These are phyloP conservation scores for Garra rufa DNA, from an alignment of 2,113 vertebrate genomes.

Conservation along the genomic window DNA sequence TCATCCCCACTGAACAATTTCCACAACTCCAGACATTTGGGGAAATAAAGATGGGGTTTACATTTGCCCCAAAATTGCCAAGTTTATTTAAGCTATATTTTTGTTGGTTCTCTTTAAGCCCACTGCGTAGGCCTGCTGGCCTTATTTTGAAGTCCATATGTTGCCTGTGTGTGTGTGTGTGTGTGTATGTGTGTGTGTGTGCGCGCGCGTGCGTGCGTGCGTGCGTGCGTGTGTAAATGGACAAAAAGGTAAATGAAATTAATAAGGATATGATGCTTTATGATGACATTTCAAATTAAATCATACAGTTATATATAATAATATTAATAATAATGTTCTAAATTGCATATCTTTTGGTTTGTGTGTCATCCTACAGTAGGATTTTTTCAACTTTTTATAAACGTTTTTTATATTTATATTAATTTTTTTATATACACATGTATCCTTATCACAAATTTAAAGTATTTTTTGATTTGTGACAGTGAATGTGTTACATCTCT, in stretches of 20 bases:
- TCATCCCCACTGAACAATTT: conserved; percentile 55
- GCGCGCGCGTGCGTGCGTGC: not conserved
- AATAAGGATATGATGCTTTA: not conserved
- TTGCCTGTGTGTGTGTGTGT: not conserved
- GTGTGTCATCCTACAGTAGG: not conserved
- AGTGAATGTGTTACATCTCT: conserved; percentile 2
- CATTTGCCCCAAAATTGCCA: conserved; percentile 55
- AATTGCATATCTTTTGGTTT: not conserved
- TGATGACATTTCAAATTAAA: no score
- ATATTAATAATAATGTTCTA: not conserved
- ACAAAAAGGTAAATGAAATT: not conserved
- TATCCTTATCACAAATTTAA: not conserved
- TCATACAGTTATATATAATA: not conserved
- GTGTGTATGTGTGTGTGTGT: not conserved
- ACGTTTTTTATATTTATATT: not conserved
- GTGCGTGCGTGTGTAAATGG: not conserved
- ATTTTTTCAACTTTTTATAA: not conserved
- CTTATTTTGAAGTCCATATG: conserved; percentile 58
- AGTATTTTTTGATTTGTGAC: not conserved
- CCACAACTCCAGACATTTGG: conserved; percentile 59
- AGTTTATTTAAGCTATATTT: conserved; percentile 53
- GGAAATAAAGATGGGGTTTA: conserved; percentile 52
- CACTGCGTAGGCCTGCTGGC: conserved; percentile 45
- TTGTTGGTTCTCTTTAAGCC: conserved; percentile 52
- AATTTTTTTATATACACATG: not conserved